These are phyloP conservation scores for Masticophis lateralis DNA, from an alignment of 2,797 vertebrate genomes.

Conservation along the genomic window DNA sequence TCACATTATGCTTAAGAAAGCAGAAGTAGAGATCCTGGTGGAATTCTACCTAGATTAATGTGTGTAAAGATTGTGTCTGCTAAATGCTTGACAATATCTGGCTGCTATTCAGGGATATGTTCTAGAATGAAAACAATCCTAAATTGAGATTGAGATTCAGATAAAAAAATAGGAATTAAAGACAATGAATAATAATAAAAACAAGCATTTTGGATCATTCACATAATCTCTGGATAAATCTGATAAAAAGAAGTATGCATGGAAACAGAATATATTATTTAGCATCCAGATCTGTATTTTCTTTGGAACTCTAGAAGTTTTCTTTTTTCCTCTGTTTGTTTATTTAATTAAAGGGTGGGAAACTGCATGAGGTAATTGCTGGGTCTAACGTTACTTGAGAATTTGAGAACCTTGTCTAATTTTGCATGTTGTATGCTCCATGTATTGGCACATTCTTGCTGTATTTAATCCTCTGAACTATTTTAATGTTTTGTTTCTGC, in stretches of 20 bases:
- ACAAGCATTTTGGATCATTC: neutral
- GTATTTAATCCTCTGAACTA: constrained; percentile 35
- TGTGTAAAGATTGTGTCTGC: neutral
- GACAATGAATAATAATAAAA: neutral
- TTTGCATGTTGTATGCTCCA: neutral
- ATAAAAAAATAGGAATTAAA: neutral
- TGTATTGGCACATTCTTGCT: constrained; percentile 10
- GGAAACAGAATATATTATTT: neutral
- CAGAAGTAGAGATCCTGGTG: neutral
- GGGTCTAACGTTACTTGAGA: neutral
- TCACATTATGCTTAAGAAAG: neutral
- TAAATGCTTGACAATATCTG: neutral
- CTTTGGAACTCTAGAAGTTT: neutral
- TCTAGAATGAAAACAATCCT: neutral
- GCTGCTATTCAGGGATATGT: neutral
- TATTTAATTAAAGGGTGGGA: constrained; percentile 8
- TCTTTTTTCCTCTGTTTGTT: neutral
- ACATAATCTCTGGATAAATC: neutral
- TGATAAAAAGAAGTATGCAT: neutral
- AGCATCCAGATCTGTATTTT: neutral
- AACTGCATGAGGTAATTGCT: neutral
- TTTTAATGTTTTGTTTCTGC: constrained; percentile 18
- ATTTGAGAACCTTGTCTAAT: constrained; percentile 31
- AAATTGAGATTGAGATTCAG: neutral
- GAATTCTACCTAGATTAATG: neutral